Percentiles rank a stretch among this genome's conserved stretches.
Evolutionary conservation across 2,113 vertebrate genomes (phyloP).

Genomic region (Odontophorus gujanensis): DNA sequence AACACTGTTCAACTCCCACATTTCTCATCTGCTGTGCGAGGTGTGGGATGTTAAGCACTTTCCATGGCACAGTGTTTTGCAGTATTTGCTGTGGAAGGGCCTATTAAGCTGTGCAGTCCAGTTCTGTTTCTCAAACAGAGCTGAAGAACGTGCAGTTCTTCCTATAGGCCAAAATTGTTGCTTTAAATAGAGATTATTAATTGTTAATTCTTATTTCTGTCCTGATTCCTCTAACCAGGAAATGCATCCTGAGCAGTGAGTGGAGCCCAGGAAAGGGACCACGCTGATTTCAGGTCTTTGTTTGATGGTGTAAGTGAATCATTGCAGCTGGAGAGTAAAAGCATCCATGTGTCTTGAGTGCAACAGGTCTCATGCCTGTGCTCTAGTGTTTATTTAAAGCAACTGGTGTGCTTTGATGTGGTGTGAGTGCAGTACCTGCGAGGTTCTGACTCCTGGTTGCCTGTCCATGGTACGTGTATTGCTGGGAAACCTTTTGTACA

Average conservation of each 20-base stretch:
- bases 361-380: too few species aligned
- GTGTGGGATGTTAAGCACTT: neutral
- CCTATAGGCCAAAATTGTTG: neutral
- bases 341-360: too few species aligned
- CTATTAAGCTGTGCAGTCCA: accelerated
- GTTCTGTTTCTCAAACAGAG: neutral
- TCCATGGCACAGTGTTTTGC: accelerated
- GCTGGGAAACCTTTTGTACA: neutral
- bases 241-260: neutral
- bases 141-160: neutral
- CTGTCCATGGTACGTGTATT: too few species aligned
- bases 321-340: neutral
- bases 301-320: neutral
- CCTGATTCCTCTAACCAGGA: neutral
- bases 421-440: too few species aligned
- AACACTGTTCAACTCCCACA: neutral
- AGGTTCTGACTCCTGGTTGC: too few species aligned
- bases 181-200: neutral
- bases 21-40: neutral
- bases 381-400: too few species aligned
- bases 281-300: accelerated
- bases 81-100: too few species aligned
- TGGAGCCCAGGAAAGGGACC: neutral
- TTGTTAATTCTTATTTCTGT: neutral
- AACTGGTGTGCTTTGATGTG: too few species aligned